Evolutionary conservation across 2,113 vertebrate species (phyloP).

Genomic region (Tor tambroides): DNA sequence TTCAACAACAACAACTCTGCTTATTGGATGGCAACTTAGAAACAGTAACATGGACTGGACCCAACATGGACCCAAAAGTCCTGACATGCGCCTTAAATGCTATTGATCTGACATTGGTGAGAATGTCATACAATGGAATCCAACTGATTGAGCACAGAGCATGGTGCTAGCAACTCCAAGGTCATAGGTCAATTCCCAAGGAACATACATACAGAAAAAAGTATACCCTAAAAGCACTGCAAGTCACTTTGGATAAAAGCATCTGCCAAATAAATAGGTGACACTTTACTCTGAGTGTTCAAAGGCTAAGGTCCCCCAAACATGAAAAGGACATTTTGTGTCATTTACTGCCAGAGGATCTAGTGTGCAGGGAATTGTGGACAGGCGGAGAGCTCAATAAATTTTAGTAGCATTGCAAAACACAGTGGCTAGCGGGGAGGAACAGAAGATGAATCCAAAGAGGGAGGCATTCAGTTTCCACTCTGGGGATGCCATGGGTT

Average conservation of each 20-base stretch:
- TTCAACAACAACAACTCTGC: background rate
- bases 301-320: background rate
- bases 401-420: slow-evolving; percentile 38
- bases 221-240: background rate
- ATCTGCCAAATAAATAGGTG: background rate
- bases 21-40: background rate
- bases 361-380: slow-evolving; percentile 30
- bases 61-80: background rate
- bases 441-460: slow-evolving; percentile 20
- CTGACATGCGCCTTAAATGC: background rate
- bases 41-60: background rate
- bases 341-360: slow-evolving; percentile 45
- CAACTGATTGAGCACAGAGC: background rate
- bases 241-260: background rate
- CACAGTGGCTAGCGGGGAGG: background rate
- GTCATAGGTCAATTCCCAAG: background rate
- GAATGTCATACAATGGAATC: background rate
- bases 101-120: background rate
- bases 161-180: background rate
- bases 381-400: slow-evolving; percentile 39
- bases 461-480: background rate
- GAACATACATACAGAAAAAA: background rate
- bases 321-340: slow-evolving; percentile 20
- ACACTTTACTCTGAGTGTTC: background rate
- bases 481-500: slow-evolving; percentile 18